These are phyloP conservation scores for Temnothorax ravouxi DNA, from an alignment of 2,888 invertebrate species.

Conservation along the genomic window DNA sequence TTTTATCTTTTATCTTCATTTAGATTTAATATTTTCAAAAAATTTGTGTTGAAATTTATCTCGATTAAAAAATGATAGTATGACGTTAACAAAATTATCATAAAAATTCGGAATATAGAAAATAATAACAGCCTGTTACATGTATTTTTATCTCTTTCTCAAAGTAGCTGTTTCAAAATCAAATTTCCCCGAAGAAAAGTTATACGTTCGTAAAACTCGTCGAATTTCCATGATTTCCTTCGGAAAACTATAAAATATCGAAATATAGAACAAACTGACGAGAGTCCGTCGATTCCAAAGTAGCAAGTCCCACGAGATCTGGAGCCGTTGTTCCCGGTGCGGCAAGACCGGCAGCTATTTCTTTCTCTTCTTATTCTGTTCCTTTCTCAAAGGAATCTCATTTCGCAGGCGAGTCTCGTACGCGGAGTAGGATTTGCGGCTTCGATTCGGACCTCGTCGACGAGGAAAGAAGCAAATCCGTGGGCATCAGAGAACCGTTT, in stretches of 20 bases:
- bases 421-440: constrained; percentile 79
- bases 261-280: constrained; percentile 4
- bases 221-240: background rate
- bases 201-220: background rate
- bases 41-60: too few relatives aligned
- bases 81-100: background rate
- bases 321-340: background rate
- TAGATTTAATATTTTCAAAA: too few relatives aligned
- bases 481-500: constrained; percentile 67
- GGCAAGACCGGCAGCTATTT: constrained; percentile 31
- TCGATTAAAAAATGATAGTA: background rate
- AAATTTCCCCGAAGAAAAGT: background rate
- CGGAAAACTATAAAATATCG: background rate
- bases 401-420: constrained; percentile 84
- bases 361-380: constrained; percentile 33
- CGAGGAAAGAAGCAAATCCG: constrained; percentile 73
- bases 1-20: background rate
- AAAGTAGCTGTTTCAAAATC: background rate
- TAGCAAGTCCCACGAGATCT: constrained; percentile 13
- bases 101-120: background rate
- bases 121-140: too few relatives aligned
- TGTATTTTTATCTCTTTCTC: background rate
- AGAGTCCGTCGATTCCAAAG: constrained; percentile 14
- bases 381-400: constrained; percentile 76
- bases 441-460: constrained; percentile 69